phyloP scores from a whole-genome alignment of 2,113 vertebrate species.

The Calidris pugnax region DNA sequence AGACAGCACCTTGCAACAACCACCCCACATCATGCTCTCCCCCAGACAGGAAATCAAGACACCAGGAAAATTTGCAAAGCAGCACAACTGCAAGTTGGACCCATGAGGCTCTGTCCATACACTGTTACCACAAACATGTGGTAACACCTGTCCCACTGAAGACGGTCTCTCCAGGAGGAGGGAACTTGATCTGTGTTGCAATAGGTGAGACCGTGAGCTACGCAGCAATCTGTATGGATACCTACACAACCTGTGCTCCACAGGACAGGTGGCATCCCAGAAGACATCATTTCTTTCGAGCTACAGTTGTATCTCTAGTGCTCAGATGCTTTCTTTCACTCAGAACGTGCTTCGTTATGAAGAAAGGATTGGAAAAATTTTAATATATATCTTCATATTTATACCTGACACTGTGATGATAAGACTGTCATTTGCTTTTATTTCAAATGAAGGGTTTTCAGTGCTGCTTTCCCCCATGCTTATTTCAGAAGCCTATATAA shows the following conservation, averaged over 20 bases:
- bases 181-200: neutral
- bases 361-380: neutral
- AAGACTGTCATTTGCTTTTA: neutral
- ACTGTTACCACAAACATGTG: neutral
- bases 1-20: neutral
- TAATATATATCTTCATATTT: neutral
- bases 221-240: accelerated
- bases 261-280: accelerated
- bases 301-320: neutral
- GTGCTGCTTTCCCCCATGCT: neutral
- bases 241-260: neutral
- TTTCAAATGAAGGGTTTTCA: neutral
- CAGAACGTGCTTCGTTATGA: neutral
- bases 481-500: slow-evolving; percentile 15
- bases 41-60: neutral
- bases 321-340: neutral
- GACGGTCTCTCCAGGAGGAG: too few relatives aligned
- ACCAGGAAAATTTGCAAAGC: neutral
- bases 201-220: neutral
- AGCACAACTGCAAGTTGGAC: neutral
- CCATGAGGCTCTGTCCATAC: accelerated
- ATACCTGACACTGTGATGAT: neutral
- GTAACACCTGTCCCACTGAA: neutral
- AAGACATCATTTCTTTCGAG: neutral
- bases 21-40: too few relatives aligned